Percentiles rank a stretch among this genome's conserved stretches.
phyloP scores from a whole-genome alignment of 2,113 vertebrate genomes.

The Psammodynastes pulverulentus region DNA sequence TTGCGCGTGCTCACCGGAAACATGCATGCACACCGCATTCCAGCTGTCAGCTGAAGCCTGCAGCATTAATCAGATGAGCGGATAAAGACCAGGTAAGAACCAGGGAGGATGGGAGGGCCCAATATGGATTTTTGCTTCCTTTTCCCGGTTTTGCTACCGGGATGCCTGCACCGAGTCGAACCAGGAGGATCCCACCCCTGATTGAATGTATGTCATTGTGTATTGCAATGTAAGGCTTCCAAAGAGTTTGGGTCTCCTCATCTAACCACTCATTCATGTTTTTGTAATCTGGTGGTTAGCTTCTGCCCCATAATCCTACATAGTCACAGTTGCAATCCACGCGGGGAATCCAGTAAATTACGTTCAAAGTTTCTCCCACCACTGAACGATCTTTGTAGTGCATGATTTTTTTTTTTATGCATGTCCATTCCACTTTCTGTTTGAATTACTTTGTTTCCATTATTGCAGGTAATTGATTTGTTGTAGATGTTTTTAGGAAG shows the following conservation, averaged over 20 bases:
- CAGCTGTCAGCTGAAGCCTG: no score
- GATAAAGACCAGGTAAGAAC: no score
- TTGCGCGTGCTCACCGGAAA: no score
- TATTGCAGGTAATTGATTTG: not conserved
- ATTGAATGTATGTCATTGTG: not conserved
- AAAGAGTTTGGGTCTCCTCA: not conserved
- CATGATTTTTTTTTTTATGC: not conserved
- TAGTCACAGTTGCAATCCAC: not conserved
- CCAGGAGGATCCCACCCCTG: no score
- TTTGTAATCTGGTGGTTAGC: not conserved
- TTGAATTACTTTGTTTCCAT: not conserved
- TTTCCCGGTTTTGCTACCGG: no score
- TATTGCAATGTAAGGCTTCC: not conserved
- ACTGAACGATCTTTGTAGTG: not conserved
- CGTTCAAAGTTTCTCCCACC: not conserved
- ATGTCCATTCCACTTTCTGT: not conserved
- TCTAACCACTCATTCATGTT: not conserved
- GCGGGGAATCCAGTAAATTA: not conserved
- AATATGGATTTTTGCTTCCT: no score
- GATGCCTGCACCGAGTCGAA: no score
- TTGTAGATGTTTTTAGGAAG: not conserved
- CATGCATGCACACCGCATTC: no score
- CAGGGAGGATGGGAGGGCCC: no score
- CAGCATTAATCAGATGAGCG: no score
- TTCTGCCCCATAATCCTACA: not conserved